Evolutionary conservation across 2,888 invertebrate species (phyloP), one percentile per base, ranked within the genome.

Genomic region (Ferrisia virgata): DNA sequence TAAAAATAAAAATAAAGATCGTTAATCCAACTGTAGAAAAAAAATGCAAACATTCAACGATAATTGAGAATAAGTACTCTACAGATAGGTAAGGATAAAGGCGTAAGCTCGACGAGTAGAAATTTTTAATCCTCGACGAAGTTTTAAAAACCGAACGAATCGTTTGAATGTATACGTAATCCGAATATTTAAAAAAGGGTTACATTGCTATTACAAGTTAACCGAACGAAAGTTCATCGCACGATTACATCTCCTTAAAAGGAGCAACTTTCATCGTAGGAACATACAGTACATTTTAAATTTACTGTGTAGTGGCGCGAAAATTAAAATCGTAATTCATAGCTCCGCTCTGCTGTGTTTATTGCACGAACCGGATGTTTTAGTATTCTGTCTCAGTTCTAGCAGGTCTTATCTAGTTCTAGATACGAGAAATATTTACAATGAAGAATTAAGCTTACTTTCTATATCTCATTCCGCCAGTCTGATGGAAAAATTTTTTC

Each of bases 391-490:
- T 64, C 28, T 64, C 31, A 64, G 64, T 64, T 64, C 28, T 64
- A 64, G 64, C 64, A 64, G 64, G 64, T 64, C 64, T 64, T 64
- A 64, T 64, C 64, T 64, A 64, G 64, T 64, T 64, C 28, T 64
- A 5, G 28, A 64, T 64, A 28, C 25, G 28, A 25, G 58, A 22
- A 25, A 25, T 11, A 31, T 28, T 22, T 2, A 22, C 22, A 22
- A 15, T 64, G 64, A 64, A 64, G 28, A 64, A 64, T 64, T 64
- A 64, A 64, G 11, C 13, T 15, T 15, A 28, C 28, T 25, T 64
- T 31, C 15, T 13, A 64, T 28, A 13, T 64, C 25, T 58, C 11
- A 58, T 25, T 58, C 22, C n/a, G 25, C 2, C 15, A 2, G 31
- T 13, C 28, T 15, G 6, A 58, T 58, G 58, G 2, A 58, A 6